Base-by-base conservation (phyloP, 2,888 invertebrate genomes). In the Melinaea menophilus region DNA sequence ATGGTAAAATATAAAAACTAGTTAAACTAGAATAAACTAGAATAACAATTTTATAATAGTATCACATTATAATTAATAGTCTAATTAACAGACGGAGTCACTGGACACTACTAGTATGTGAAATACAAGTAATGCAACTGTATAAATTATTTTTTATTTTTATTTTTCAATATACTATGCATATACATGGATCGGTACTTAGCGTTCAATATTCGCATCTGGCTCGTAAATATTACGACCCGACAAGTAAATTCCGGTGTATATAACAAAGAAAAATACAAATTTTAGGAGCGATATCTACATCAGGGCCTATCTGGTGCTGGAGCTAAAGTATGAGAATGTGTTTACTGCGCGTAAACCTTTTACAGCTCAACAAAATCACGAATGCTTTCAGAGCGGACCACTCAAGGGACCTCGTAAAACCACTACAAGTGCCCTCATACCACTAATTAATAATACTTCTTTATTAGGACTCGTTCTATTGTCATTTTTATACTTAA, bases 361-460 rank as follows among this genome's bases (percentile, higher is more conserved):
- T 74, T 85, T 86, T 85, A 85, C 77, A 74, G 77, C 77, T 73
- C 72, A 71, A 73, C 75, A 79, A 69, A 80, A 75, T 79, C 66
- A 64, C 72, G 79, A 79, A 79, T 73, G 77, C 73, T 71, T 69
- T 73, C 72, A 73, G 70, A 69, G 69, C 72, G 68, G 65, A 70
- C 73, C 75, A 78, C 77, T 77, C 68, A 73, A 78, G 76, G 75
- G 76, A 68, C 73, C 71, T 79, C 80, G 78, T 85, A 84, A 86
- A 80, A 76, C 78, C 75, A 78, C 76, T 74, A 78, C 80, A 79
- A 79, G 75, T 74, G 71, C 73, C 69, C 56, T 62, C 75, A 70
- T 72, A 74, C 75, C 74, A 72, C 78, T 84, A 84, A 86, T 85
- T 86, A 84, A 84, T 81, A 73, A 75, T 63, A 69, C 70, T 71